Percentiles rank a stretch among this genome's conserved stretches.
Evolutionary conservation across 92 coral and sea anemone genomes (phyloP).

Genomic region (Meandrina meandrites): DNA sequence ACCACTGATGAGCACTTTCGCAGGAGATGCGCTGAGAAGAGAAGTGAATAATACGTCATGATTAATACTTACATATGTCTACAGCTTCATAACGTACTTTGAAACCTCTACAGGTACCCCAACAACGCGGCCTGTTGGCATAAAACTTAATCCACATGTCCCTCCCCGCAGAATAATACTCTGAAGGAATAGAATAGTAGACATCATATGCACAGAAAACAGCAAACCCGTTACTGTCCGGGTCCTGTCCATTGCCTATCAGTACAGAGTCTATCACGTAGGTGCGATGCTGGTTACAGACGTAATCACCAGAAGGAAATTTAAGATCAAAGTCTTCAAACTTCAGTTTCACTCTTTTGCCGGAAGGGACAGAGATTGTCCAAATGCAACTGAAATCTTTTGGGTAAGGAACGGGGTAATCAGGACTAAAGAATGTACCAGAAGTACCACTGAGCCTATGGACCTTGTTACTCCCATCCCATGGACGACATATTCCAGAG

Average conservation of each 20-base stretch:
- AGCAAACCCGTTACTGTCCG: background rate
- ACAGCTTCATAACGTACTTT: background rate
- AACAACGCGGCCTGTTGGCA: background rate
- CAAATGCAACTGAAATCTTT: background rate
- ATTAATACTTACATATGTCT: background rate
- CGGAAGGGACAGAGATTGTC: constrained; percentile 14
- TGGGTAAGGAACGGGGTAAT: constrained; percentile 6
- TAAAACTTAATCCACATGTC: background rate
- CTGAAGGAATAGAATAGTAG: too few species aligned
- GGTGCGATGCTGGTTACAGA: background rate
- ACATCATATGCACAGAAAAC: background rate
- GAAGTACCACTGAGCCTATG: background rate
- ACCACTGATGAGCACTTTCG: too few species aligned
- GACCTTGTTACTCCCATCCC: background rate
- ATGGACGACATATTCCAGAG: constrained; percentile 10
- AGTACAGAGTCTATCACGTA: background rate
- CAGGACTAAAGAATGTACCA: constrained; percentile 21
- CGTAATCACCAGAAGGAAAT: too few species aligned
- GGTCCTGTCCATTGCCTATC: background rate
- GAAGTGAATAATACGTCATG: too few species aligned
- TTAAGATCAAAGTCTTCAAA: background rate
- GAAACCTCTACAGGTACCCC: background rate
- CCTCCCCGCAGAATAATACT: background rate
- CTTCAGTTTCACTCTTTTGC: constrained; percentile 12
- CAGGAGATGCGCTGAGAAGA: too few species aligned